Conservation (phyloP, 2,797 vertebrate species). For the Characodon lateralis region DNA sequence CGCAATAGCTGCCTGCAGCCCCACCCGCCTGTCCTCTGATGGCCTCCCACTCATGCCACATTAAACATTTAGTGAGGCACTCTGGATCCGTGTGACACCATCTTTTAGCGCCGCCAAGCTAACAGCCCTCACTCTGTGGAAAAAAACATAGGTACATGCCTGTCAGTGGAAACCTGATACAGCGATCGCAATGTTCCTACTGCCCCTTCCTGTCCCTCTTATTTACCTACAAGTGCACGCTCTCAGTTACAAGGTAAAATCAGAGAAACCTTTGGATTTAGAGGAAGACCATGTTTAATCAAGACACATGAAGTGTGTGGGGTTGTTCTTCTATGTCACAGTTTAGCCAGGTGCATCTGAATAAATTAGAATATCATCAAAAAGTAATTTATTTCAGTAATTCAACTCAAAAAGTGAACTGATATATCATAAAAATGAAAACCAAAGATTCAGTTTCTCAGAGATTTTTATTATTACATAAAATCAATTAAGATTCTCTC, state of each 20-base stretch:
- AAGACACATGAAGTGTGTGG: conserved; percentile 55
- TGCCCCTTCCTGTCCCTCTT: conserved; percentile 20
- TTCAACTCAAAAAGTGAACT: neutral
- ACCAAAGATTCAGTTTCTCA: neutral
- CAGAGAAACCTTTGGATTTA: conserved; percentile 40
- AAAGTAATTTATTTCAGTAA: neutral
- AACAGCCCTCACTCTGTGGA: conserved; percentile 64
- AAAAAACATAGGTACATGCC: conserved; percentile 59
- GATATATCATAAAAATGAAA: neutral
- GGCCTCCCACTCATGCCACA: conserved; percentile 80
- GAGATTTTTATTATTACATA: neutral
- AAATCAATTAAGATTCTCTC: neutral
- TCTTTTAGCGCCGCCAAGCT: conserved; percentile 71
- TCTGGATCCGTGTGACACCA: conserved; percentile 76
- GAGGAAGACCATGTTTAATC: conserved; percentile 66
- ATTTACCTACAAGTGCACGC: conserved; percentile 23
- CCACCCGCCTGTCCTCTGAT: conserved; percentile 70
- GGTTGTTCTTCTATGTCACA: conserved; percentile 35
- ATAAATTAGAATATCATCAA: neutral
- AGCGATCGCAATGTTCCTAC: conserved; percentile 42
- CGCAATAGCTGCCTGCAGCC: conserved; percentile 58
- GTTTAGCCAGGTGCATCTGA: conserved; percentile 12
- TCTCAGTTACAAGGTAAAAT: conserved; percentile 35
- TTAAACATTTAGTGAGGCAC: conserved; percentile 81
- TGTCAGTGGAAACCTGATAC: conserved; percentile 56